These are phyloP conservation scores for Neomonachus schauinslandi DNA, from an alignment of 2,113 vertebrate genomes.

Conservation along the genomic window DNA sequence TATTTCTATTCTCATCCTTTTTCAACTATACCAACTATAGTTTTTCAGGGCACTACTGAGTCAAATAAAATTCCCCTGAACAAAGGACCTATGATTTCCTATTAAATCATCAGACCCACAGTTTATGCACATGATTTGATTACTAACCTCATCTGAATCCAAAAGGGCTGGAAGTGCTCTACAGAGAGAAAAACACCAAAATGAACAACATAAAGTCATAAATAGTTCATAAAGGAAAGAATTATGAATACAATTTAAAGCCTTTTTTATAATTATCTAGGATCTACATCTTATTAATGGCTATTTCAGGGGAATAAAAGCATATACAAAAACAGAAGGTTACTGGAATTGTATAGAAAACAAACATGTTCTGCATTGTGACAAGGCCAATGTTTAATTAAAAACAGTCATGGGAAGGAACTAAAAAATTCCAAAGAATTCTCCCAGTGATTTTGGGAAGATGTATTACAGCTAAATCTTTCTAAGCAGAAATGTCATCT, in stretches of 20 bases:
- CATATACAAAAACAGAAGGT: conserved; percentile 26
- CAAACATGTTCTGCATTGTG: neutral
- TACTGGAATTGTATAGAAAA: conserved; percentile 17
- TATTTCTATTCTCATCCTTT: neutral
- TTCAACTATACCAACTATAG: neutral
- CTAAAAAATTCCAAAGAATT: neutral
- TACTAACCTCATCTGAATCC: conserved; percentile 92
- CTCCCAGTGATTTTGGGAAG: neutral
- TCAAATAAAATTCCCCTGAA: conserved; percentile 29
- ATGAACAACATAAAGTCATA: conserved; percentile 15
- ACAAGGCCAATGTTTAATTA: conserved; percentile 25
- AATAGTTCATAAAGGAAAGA: conserved; percentile 36
- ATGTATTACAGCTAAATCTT: conserved; percentile 22
- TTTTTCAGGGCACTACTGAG: conserved; percentile 29
- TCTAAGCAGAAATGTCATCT: conserved; percentile 50
- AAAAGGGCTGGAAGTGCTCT: conserved; percentile 91
- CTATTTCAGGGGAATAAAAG: neutral
- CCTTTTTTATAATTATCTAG: conserved; percentile 12
- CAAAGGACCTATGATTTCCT: conserved; percentile 50
- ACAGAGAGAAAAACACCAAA: conserved; percentile 30
- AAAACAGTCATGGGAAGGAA: neutral
- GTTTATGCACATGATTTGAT: conserved; percentile 63
- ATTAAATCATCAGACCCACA: conserved; percentile 68
- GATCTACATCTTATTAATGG: neutral
- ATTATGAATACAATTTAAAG: conserved; percentile 29